A percentile compares a stretch with the other conserved stretches of the same genome.
phyloP scores from a whole-genome alignment of 2,797 vertebrate species.

The Squalus acanthias region DNA sequence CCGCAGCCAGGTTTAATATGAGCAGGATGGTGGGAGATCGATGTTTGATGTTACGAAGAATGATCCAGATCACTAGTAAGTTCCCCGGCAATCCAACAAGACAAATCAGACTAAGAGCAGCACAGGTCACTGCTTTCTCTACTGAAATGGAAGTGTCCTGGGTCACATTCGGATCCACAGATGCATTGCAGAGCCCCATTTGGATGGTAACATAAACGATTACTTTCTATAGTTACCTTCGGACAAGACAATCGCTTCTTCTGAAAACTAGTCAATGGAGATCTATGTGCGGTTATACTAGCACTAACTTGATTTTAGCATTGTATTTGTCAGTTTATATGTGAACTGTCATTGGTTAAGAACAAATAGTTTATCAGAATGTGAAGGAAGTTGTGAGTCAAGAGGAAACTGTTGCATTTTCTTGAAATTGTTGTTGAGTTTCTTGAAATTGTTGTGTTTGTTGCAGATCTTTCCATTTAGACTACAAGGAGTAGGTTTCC shows the following conservation, averaged over 20 bases:
- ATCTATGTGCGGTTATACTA: not conserved
- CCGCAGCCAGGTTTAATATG: conserved; percentile 30
- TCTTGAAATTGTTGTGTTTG: too few species aligned
- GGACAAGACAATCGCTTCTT: too few species aligned
- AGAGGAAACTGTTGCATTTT: not conserved
- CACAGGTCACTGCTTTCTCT: not conserved
- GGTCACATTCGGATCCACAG: too few species aligned
- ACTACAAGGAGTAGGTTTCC: too few species aligned
- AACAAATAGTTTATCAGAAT: not conserved
- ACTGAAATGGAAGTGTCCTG: not conserved
- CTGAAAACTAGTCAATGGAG: not conserved
- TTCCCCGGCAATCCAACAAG: conserved; percentile 45
- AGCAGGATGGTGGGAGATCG: conserved; percentile 43
- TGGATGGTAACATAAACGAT: not conserved
- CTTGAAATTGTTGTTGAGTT: not conserved
- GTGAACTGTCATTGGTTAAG: not conserved
- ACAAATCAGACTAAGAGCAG: conserved; percentile 46
- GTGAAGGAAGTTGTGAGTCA: not conserved
- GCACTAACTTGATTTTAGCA: not conserved
- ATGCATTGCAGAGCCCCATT: not conserved
- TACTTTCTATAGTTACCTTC: not conserved
- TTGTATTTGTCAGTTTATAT: not conserved
- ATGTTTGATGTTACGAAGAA: conserved; percentile 43
- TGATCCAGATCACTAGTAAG: conserved; percentile 42
- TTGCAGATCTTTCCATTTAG: too few species aligned